Base-by-base conservation (phyloP, 2,113 vertebrate genomes). In the Phalacrocorax carbo region DNA sequence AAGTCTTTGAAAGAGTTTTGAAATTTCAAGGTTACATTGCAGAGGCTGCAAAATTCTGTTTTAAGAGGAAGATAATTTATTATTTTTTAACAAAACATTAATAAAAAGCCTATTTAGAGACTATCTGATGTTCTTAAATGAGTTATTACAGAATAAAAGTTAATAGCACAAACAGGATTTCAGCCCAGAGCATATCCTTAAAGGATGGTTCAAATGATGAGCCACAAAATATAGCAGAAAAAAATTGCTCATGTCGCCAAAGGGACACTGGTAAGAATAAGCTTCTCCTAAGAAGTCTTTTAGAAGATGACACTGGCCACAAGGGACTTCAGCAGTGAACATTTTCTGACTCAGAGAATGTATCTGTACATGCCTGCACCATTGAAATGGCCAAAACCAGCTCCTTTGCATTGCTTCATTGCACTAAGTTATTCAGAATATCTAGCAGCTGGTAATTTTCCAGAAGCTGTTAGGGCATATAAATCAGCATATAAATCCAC, bases 61-160 rank as follows among this genome's bases (percentile, higher is more conserved):
- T 94, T 77, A 88, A 73, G 11, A 73, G 69, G 66, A 88, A 66
- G 2, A 80, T 3, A 84, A 94, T 76, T 72, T 69, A 88, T 91
- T 93, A 21, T 61, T 94, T 96, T 95, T 95, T 29, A 91, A 90
- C 52, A 89, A 96, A 94, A 84, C 54, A 92, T 86, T 95, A 93
- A 91, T 91, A 85, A 90, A 92, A 85, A 66, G 27, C n/a, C 57
- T 91, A 86, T 90, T 90, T 93, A 58, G 86, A 78, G 36, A 96
- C 68, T 65, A 69, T 66, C 34, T 61, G 80, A 72, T 62, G 36
- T 80, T 85, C 86, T 82, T 29, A 76, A 95, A 72, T 84, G 19
- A 95, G 36, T 84, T 85, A 89, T 30, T 85, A 70, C 20, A 89
- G 89, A 82, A 88, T 52, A 85, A 80, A 96, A 95, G 54, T 93